Percentiles rank a stretch among this genome's conserved stretches.
Conservation (phyloP, 2,113 vertebrate species). For the Catharus fuscescens region DNA sequence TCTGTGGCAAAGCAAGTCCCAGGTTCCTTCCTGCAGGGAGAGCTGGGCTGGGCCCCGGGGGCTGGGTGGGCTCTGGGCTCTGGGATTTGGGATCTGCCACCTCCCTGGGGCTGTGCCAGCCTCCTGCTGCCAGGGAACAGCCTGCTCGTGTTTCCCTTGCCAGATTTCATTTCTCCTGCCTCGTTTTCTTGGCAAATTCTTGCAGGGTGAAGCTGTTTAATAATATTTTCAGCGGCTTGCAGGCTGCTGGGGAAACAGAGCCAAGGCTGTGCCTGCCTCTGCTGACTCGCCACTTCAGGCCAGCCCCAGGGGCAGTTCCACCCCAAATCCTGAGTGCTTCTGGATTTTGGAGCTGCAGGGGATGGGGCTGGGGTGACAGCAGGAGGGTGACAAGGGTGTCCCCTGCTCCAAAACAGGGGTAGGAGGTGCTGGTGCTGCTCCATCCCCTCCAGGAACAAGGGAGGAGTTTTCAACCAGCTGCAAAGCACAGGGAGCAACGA, state of each 20-base stretch:
- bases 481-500: neutral
- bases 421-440: neutral
- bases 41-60: fast-evolving
- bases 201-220: slow-evolving; percentile 50
- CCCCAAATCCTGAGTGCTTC: neutral
- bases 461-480: neutral
- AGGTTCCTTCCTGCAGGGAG: neutral
- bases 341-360: neutral
- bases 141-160: neutral
- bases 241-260: slow-evolving; percentile 43
- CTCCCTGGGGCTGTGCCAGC: neutral
- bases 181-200: slow-evolving; percentile 56
- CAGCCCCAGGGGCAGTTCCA: neutral
- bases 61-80: neutral
- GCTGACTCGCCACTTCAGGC: neutral
- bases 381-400: fast-evolving
- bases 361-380: neutral
- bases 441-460: neutral
- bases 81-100: neutral
- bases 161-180: slow-evolving; percentile 24
- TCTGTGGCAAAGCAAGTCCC: neutral
- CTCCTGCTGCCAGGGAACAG: neutral
- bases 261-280: slow-evolving; percentile 33
- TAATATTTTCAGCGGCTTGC: slow-evolving; percentile 52
- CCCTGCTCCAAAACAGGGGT: neutral